Percentiles rank a stretch among this genome's conserved stretches.
Conservation (phyloP, 2,888 invertebrate species). For the Pammene fasciana region DNA sequence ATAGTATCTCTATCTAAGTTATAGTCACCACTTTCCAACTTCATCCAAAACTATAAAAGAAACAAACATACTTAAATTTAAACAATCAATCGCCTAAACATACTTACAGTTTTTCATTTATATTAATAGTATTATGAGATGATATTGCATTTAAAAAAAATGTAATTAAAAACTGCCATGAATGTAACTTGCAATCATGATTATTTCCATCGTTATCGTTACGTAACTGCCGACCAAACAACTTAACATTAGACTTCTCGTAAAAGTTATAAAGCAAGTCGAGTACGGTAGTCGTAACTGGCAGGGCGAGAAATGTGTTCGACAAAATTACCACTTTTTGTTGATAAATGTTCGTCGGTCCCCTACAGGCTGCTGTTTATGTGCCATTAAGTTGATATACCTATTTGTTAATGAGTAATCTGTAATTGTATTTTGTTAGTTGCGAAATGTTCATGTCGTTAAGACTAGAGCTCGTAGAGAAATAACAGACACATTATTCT, state of each 20-base stretch:
- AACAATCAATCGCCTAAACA: too few relatives aligned
- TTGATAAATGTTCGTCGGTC: conserved; percentile 71
- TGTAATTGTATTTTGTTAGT: conserved; percentile 49
- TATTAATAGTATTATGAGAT: too few relatives aligned
- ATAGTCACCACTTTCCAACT: too few relatives aligned
- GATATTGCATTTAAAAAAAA: too few relatives aligned
- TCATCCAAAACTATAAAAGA: too few relatives aligned
- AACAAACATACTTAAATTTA: too few relatives aligned
- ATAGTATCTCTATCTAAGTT: too few relatives aligned
- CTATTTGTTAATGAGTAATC: conserved; percentile 79
- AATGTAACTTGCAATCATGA: conserved; percentile 37
- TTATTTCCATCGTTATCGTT: conserved; percentile 30
- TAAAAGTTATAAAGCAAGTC: conserved; percentile 62
- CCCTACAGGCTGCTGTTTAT: conserved; percentile 75
- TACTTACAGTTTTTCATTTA: too few relatives aligned
- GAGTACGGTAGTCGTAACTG: conserved; percentile 64
- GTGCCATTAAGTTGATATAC: conserved; percentile 78
- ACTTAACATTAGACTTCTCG: conserved; percentile 56
- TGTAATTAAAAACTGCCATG: conserved; percentile 10
- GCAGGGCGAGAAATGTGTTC: conserved; percentile 67
- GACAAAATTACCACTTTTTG: conserved; percentile 79
- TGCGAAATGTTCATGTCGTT: conserved; percentile 26
- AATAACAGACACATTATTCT: background rate
- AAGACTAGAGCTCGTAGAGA: conserved; percentile 6
- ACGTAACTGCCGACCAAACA: conserved; percentile 47